phyloP scores from a whole-genome alignment of 2,797 vertebrate genomes.

The Pangasius krempfi region DNA sequence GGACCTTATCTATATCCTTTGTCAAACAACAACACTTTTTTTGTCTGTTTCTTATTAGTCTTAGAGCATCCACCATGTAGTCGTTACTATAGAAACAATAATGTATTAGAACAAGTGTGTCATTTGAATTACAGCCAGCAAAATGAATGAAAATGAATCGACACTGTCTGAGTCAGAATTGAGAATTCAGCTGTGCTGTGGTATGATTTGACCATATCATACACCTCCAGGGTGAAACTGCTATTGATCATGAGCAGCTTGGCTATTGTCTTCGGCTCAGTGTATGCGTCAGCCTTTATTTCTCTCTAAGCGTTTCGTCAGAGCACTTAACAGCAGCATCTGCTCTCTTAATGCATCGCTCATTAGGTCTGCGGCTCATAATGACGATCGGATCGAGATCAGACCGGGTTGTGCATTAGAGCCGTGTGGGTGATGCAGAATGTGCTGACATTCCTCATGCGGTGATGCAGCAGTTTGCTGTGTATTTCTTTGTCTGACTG shows the following conservation, averaged over 20 bases:
- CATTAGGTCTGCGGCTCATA: not conserved
- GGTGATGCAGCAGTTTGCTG: constrained; percentile 73
- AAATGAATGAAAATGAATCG: too few species aligned
- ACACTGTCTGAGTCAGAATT: too few species aligned
- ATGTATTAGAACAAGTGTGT: too few species aligned
- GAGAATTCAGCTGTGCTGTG: not conserved
- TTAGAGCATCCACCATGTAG: too few species aligned
- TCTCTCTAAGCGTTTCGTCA: not conserved
- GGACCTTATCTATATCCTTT: too few species aligned
- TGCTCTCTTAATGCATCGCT: not conserved
- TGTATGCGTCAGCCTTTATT: not conserved
- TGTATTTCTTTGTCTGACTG: constrained; percentile 37
- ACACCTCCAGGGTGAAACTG: not conserved
- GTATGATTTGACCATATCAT: not conserved
- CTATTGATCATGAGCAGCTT: not conserved
- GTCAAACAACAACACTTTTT: too few species aligned
- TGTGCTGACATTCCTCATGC: constrained; percentile 46
- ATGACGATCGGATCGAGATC: not conserved
- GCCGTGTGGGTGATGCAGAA: not conserved
- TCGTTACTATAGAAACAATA: too few species aligned
- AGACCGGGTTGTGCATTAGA: not conserved
- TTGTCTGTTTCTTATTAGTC: too few species aligned
- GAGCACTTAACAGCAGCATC: not conserved
- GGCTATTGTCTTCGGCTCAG: not conserved
- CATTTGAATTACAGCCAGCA: too few species aligned